A percentile compares a stretch with the other conserved stretches of the same genome.
Evolutionary conservation across 1,140 invertebrate genomes (phyloP).

Genomic region (Anthonomus grandis): DNA sequence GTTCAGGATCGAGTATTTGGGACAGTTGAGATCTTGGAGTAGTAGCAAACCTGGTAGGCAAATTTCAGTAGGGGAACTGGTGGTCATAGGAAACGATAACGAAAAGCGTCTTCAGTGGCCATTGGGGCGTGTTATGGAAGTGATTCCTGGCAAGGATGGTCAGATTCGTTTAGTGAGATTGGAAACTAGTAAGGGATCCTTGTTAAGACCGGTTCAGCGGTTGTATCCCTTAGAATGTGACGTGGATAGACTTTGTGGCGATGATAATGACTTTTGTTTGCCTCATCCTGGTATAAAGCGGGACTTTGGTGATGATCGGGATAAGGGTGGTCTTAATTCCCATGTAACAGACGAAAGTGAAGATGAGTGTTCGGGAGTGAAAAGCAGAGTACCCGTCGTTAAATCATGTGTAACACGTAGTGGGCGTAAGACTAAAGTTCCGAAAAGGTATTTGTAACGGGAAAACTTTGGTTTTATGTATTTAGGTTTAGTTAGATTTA

Average conservation of each 20-base stretch:
- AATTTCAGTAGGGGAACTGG: background rate
- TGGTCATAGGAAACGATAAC: slow-evolving; percentile 12
- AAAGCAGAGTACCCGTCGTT: too few species aligned
- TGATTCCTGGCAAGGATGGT: slow-evolving; percentile 16
- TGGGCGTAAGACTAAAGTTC: too few species aligned
- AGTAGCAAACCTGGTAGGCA: background rate
- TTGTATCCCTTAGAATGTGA: background rate
- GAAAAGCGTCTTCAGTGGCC: slow-evolving; percentile 17
- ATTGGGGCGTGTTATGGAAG: slow-evolving; percentile 8
- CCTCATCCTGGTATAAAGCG: background rate
- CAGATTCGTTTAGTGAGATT: background rate
- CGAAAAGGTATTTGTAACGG: too few species aligned
- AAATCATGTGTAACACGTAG: too few species aligned
- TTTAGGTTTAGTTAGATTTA: too few species aligned
- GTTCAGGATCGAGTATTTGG: slow-evolving; percentile 1
- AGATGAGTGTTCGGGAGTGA: too few species aligned
- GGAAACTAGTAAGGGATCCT: background rate
- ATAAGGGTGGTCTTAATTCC: too few species aligned
- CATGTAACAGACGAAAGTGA: too few species aligned
- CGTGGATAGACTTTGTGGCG: background rate
- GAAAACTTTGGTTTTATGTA: too few species aligned
- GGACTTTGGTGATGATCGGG: too few species aligned
- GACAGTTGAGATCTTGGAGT: background rate
- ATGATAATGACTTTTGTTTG: background rate
- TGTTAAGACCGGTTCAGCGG: background rate